Base-by-base conservation (phyloP, 2,888 invertebrate genomes). In the Lithophane ornitopus region DNA sequence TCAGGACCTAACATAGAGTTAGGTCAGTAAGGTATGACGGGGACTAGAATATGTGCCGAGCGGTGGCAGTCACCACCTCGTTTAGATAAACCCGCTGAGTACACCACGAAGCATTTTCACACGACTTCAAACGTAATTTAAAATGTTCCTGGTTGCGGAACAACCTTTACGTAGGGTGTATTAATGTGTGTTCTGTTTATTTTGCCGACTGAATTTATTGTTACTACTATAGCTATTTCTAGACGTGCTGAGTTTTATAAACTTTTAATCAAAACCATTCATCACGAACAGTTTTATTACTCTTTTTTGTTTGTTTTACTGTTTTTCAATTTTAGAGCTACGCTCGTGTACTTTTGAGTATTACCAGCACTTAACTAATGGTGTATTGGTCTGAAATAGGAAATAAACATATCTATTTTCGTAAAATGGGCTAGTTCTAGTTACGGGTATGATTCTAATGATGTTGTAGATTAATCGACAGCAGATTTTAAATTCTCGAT, bases 41-140 rank as follows among this genome's bases (percentile, higher is more conserved):
- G 69, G 59, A 34, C 81, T 81, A 66, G 70, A 72, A 75, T 70
- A 70, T 70, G 73, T 67, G 72, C 70, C 58, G 69, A 28, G 77
- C 14, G 70, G 54, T 44, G 76, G 71, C 49, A n/a, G 80, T 70
- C 74, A 76, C 81, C 78, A 79, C 83, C 85, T 89, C 91, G 89
- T 91, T 91, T 89, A 91, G 90, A 91, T 91, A 90, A 91, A 87
- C 88, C 76, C 74, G 59, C 76, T 65, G 78, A 71, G 75, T 78
- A 76, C 70, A 78, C 85, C 62, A 79, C 82, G 69, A 85, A 81
- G 87, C 82, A 88, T 88, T 87, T 87, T 86, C 89, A 85, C 87
- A 88, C 88, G 85, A 88, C 84, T 89, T 87, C 85, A 87, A 88
- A 88, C 87, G 87, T 89, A 88, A 89, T 90, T 89, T 89, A 90